Percentiles rank a stretch among this genome's conserved stretches.
phyloP scores from a whole-genome alignment of 2,888 invertebrate species.

The Masnerella sp. region DNA sequence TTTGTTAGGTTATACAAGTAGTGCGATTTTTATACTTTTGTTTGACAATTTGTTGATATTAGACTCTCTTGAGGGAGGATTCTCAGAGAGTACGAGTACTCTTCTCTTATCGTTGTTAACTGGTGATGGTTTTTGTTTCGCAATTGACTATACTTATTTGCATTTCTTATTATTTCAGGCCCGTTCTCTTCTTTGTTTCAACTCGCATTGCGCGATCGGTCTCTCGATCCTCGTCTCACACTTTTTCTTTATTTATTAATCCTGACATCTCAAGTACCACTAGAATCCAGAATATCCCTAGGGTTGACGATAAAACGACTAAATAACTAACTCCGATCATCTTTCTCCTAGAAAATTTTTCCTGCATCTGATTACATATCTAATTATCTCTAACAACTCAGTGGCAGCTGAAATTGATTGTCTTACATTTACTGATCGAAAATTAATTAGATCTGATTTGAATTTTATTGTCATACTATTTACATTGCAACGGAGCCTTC shows the following conservation, averaged over 20 bases:
- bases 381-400: slow-evolving; percentile 15
- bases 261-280: slow-evolving; percentile 64
- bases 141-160: slow-evolving; percentile 59
- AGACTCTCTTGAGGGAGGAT: not conserved
- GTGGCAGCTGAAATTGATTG: not conserved
- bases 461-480: too few relatives aligned
- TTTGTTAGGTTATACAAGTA: slow-evolving; percentile 45
- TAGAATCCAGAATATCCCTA: slow-evolving; percentile 75
- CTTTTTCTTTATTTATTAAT: slow-evolving; percentile 40
- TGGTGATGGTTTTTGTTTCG: slow-evolving; percentile 64
- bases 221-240: slow-evolving; percentile 14
- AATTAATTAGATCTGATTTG: too few relatives aligned
- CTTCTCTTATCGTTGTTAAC: slow-evolving; percentile 15
- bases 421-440: not conserved
- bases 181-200: not conserved
- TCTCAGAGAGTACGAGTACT: not conserved
- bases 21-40: slow-evolving; percentile 46
- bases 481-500: too few relatives aligned
- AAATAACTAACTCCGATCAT: slow-evolving; percentile 67
- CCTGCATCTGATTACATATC: slow-evolving; percentile 26
- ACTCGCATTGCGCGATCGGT: not conserved
- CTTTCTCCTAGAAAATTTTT: slow-evolving; percentile 63
- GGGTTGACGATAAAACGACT: slow-evolving; percentile 68
- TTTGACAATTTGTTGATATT: slow-evolving; percentile 32
- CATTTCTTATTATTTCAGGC: slow-evolving; percentile 27